Conservation (phyloP, 2,113 vertebrate species). For the Xyrauchen texanus region DNA sequence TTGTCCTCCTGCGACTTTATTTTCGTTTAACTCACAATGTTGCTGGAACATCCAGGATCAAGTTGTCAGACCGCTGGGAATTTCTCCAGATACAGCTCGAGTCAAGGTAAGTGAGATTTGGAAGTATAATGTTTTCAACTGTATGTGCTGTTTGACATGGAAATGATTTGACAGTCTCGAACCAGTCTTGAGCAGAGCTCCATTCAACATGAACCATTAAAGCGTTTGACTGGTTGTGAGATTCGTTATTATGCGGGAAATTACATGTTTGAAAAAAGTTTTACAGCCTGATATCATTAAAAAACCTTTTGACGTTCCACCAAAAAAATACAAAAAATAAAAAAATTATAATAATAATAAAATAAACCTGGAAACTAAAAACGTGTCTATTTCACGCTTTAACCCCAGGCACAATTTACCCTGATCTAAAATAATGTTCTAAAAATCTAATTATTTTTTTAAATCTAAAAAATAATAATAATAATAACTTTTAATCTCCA, state of each 20-base stretch:
- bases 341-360: too few relatives aligned
- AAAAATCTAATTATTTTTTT: too few relatives aligned
- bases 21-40: slow-evolving; percentile 60
- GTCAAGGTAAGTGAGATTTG: slow-evolving; percentile 74
- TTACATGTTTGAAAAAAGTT: neutral
- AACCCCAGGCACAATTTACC: too few relatives aligned
- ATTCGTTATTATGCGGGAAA: neutral
- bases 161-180: neutral
- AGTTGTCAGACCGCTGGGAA: slow-evolving; percentile 76
- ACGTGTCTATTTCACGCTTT: too few relatives aligned
- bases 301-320: neutral
- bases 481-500: too few relatives aligned
- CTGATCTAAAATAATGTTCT: too few relatives aligned
- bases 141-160: neutral
- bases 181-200: neutral
- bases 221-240: neutral
- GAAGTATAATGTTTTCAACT: neutral
- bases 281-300: too few relatives aligned
- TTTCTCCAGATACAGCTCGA: slow-evolving; percentile 74
- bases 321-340: neutral
- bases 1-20: neutral
- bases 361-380: too few relatives aligned
- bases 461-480: too few relatives aligned
- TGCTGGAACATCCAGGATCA: slow-evolving; percentile 80
- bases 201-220: neutral